Conservation (phyloP, 2,113 vertebrate genomes). For the Zosterops pallidus region DNA sequence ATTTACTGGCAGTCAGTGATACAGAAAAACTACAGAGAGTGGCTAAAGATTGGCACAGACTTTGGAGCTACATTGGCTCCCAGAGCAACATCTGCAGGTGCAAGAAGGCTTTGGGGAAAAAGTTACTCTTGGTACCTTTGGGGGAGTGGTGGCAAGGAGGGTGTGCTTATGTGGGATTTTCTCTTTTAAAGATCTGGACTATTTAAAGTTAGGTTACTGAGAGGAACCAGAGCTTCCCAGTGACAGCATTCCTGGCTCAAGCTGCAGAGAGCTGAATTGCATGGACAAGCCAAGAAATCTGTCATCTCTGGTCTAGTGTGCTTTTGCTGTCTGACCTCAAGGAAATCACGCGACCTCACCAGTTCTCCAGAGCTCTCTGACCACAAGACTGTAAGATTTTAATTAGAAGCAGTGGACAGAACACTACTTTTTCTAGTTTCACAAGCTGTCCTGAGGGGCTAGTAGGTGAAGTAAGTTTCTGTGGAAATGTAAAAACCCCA, state of each 20-base stretch:
- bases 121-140: background rate
- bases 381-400: conserved; percentile 11
- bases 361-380: background rate
- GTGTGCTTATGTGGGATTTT: background rate
- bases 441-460: background rate
- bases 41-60: background rate
- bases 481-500: background rate
- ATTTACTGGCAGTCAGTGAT: background rate
- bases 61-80: background rate
- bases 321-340: conserved; percentile 23
- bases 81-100: background rate
- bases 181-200: background rate
- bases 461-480: background rate
- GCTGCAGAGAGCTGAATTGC: background rate
- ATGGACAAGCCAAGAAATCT: background rate
- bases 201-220: background rate
- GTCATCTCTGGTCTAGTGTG: background rate
- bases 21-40: background rate
- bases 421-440: background rate
- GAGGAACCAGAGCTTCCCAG: background rate
- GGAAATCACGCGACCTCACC: background rate
- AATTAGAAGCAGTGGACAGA: conserved; percentile 39
- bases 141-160: no score
- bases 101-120: background rate
- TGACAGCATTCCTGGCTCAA: background rate